Evolutionary conservation across 2,797 vertebrate genomes (phyloP).

Genomic region (Podarcis siculus): DNA sequence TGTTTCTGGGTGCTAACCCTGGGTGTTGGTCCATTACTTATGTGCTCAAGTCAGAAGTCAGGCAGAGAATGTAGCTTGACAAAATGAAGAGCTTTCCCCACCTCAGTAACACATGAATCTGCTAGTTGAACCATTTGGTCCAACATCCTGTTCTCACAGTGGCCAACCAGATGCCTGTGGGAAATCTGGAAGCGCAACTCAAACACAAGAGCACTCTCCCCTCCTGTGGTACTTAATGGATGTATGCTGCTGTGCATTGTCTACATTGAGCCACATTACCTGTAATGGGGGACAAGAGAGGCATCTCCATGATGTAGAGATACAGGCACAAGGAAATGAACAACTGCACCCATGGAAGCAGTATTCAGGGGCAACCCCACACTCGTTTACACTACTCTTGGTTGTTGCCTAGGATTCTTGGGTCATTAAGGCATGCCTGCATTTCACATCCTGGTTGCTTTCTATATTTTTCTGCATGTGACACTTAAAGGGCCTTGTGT

Average conservation of each 20-base stretch:
- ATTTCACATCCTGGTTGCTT: rapidly evolving
- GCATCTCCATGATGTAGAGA: too few relatives aligned
- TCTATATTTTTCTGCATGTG: background rate
- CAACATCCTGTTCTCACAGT: too few relatives aligned
- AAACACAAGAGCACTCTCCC: too few relatives aligned
- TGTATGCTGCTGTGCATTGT: background rate
- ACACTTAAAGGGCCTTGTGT: rapidly evolving
- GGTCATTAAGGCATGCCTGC: background rate
- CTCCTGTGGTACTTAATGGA: too few relatives aligned
- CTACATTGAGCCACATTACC: background rate
- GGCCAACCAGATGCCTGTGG: too few relatives aligned
- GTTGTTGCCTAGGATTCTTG: background rate
- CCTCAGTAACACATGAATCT: too few relatives aligned
- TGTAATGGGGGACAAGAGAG: too few relatives aligned
- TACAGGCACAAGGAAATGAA: background rate
- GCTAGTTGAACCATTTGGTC: too few relatives aligned
- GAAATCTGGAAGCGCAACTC: too few relatives aligned
- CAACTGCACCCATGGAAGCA: background rate
- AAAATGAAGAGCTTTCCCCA: background rate
- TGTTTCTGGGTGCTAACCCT: background rate
- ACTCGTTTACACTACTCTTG: background rate
- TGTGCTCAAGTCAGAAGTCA: background rate
- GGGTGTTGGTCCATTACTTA: background rate
- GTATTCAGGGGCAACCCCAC: background rate
- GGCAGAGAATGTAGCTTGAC: background rate